These are phyloP conservation scores for Chaetoderma sp. DNA, from an alignment of 2,888 invertebrate species.

Conservation along the genomic window DNA sequence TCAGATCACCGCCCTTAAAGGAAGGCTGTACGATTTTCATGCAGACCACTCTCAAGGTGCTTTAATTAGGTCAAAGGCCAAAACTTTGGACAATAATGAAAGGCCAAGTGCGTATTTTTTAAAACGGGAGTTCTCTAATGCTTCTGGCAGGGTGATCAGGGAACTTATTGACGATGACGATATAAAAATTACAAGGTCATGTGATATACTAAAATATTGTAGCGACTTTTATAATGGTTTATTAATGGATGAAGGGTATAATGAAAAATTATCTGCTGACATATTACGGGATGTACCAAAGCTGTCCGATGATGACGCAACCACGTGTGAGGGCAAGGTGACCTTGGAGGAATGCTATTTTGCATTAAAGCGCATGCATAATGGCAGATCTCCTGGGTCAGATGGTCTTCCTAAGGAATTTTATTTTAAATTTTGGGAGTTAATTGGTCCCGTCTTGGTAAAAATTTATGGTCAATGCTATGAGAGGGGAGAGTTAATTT, in stretches of 20 bases:
- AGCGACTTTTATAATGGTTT: too few relatives aligned
- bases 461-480: not conserved
- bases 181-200: too few relatives aligned
- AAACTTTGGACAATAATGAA: not conserved
- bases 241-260: too few relatives aligned
- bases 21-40: too few relatives aligned
- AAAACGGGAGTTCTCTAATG: not conserved
- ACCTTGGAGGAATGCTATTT: not conserved
- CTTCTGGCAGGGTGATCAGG: not conserved
- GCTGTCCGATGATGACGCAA: not conserved
- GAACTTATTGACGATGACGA: too few relatives aligned
- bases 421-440: slow-evolving; percentile 10
- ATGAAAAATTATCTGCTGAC: too few relatives aligned
- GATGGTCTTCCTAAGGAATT: slow-evolving; percentile 16
- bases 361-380: slow-evolving; percentile 5
- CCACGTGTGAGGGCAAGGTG: not conserved
- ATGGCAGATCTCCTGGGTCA: slow-evolving; percentile 11
- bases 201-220: too few relatives aligned
- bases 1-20: too few relatives aligned
- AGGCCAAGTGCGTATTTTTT: slow-evolving; percentile 11
- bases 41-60: too few relatives aligned
- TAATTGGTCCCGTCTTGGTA: not conserved
- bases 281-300: slow-evolving; percentile 9
- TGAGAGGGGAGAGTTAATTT: not conserved
- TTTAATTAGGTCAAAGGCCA: not conserved